Percentiles rank a stretch among this genome's conserved stretches.
phyloP scores from a whole-genome alignment of 2,797 vertebrate genomes.

The Alca torda region DNA sequence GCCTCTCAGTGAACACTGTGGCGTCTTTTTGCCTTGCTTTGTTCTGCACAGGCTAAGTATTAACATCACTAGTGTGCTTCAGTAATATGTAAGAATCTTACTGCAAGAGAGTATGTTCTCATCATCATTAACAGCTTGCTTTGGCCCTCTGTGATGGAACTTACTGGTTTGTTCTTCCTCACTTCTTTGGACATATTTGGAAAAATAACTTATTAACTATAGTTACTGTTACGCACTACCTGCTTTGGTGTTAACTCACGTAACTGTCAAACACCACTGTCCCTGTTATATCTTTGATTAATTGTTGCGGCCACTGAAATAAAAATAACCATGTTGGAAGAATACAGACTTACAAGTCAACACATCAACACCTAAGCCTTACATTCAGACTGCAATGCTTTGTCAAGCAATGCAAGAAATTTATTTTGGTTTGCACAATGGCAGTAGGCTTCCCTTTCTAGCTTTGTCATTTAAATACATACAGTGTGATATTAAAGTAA shows the following conservation, averaged over 20 bases:
- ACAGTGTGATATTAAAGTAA: background rate
- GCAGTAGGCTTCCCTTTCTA: background rate
- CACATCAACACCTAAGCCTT: background rate
- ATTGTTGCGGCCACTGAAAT: background rate
- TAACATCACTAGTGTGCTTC: background rate
- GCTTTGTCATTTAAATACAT: conserved; percentile 1
- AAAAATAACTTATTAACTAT: background rate
- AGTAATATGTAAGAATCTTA: background rate
- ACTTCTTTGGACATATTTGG: background rate
- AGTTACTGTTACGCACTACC: background rate
- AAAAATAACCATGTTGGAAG: background rate
- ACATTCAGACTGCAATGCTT: background rate
- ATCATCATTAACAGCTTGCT: background rate
- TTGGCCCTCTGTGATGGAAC: background rate
- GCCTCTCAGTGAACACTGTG: background rate
- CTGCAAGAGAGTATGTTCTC: background rate
- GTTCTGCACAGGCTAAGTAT: background rate
- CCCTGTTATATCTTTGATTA: background rate
- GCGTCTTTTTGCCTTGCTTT: background rate
- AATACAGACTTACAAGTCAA: background rate
- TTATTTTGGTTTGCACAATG: background rate
- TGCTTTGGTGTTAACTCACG: background rate
- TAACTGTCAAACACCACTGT: background rate
- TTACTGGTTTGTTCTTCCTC: background rate
- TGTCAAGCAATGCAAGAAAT: background rate